These are phyloP conservation scores for Drosophila limbata DNA, from an alignment of 2,888 invertebrate species.

Conservation along the genomic window DNA sequence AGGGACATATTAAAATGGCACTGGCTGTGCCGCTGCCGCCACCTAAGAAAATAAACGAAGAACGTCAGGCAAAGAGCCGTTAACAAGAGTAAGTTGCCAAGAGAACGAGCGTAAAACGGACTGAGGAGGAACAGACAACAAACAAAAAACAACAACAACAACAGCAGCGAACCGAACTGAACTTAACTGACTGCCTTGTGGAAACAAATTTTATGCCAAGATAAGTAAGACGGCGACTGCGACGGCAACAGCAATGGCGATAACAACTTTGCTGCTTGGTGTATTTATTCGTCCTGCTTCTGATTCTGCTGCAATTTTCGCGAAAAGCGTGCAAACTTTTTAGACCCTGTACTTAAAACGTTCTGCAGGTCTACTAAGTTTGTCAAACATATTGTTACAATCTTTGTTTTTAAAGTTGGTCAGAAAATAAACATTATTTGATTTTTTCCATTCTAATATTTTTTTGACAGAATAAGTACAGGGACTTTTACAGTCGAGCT, in stretches of 20 bases:
- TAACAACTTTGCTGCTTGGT: conserved; percentile 64
- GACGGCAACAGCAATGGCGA: conserved; percentile 50
- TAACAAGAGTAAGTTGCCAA: conserved; percentile 74
- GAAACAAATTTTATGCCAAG: conserved; percentile 83
- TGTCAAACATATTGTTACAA: neutral
- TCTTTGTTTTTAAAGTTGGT: too few species aligned
- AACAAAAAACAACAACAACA: conserved; percentile 17
- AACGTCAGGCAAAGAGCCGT: conserved; percentile 70
- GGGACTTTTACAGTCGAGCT: neutral
- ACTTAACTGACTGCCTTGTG: conserved; percentile 54
- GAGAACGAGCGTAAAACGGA: conserved; percentile 35
- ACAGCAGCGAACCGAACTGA: conserved; percentile 25
- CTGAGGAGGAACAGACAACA: conserved; percentile 17
- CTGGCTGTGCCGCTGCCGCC: conserved; percentile 46
- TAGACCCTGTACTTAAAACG: neutral
- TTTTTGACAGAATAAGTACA: neutral
- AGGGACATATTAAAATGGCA: conserved; percentile 78
- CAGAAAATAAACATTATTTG: neutral
- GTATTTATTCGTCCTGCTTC: conserved; percentile 53
- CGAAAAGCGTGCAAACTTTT: conserved; percentile 55
- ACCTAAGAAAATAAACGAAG: conserved; percentile 69
- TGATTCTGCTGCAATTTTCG: conserved; percentile 72
- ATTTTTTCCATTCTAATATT: neutral
- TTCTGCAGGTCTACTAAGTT: neutral
- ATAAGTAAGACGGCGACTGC: conserved; percentile 72